Conservation (phyloP, 2,797 vertebrate species). For the Myotis planiceps region DNA sequence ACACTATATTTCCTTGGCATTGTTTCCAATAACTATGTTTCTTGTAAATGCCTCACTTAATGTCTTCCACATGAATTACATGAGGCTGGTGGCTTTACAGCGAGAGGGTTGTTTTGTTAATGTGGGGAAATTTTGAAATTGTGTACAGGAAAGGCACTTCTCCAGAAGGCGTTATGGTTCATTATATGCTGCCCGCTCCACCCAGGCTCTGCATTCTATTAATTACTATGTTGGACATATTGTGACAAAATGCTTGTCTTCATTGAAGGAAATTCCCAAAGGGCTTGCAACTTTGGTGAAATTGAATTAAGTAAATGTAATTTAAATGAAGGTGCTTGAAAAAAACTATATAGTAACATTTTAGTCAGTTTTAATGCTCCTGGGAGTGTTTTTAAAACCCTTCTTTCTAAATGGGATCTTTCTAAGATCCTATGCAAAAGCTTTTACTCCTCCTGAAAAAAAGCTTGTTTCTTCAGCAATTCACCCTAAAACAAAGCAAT, state of each 20-base stretch:
- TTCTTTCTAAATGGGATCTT: slow-evolving; percentile 63
- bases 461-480: slow-evolving; percentile 65
- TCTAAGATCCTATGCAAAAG: slow-evolving; percentile 44
- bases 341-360: background rate
- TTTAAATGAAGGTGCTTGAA: background rate
- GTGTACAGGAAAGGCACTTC: background rate
- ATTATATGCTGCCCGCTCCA: background rate
- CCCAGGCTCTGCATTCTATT: background rate
- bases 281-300: slow-evolving; percentile 53
- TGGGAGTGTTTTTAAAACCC: slow-evolving; percentile 62
- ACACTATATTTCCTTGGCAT: background rate
- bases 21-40: slow-evolving; percentile 5
- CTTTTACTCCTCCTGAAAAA: background rate
- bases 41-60: background rate
- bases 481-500: slow-evolving; percentile 53
- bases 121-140: background rate
- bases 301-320: slow-evolving; percentile 54
- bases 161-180: background rate
- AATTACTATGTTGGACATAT: background rate
- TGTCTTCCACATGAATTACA: slow-evolving; percentile 40
- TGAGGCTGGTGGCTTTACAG: background rate
- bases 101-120: background rate
- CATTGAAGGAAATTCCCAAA: slow-evolving; percentile 64
- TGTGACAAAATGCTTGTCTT: slow-evolving; percentile 65
- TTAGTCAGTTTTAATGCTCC: slow-evolving; percentile 59